Conservation (phyloP, 2,797 vertebrate genomes). For the Poeciliopsis infans region DNA sequence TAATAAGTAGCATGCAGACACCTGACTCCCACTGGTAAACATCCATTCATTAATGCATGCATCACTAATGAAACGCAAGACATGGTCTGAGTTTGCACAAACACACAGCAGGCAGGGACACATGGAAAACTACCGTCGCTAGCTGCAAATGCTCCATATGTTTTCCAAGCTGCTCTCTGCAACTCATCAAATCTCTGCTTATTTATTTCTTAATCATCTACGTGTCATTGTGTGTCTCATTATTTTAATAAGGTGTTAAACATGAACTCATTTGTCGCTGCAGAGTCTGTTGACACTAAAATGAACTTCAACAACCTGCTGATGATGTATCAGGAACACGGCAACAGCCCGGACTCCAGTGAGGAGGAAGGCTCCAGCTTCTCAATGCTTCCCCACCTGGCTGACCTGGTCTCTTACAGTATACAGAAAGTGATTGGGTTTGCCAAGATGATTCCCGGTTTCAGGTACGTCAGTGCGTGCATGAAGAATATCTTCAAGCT, state of each 20-base stretch:
- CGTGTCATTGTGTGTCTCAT: background rate
- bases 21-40: conserved; percentile 52
- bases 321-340: conserved; percentile 86
- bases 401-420: conserved; percentile 97
- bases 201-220: background rate
- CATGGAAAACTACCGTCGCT: background rate
- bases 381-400: conserved; percentile 95
- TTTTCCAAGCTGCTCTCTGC: background rate
- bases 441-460: conserved; percentile 98
- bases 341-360: conserved; percentile 82
- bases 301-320: conserved; percentile 84
- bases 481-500: background rate
- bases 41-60: conserved; percentile 59
- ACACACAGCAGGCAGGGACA: conserved; percentile 10
- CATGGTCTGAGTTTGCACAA: conserved; percentile 28
- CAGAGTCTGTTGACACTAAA: conserved; percentile 85
- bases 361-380: conserved; percentile 83
- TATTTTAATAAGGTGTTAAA: background rate
- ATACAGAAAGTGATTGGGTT: conserved; percentile 98
- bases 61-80: conserved; percentile 55
- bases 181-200: background rate
- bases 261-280: conserved; percentile 6
- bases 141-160: background rate
- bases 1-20: background rate
- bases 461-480: conserved; percentile 82